Conservation (phyloP, 1,140 invertebrate genomes). For the Wiebesia pumilae region DNA sequence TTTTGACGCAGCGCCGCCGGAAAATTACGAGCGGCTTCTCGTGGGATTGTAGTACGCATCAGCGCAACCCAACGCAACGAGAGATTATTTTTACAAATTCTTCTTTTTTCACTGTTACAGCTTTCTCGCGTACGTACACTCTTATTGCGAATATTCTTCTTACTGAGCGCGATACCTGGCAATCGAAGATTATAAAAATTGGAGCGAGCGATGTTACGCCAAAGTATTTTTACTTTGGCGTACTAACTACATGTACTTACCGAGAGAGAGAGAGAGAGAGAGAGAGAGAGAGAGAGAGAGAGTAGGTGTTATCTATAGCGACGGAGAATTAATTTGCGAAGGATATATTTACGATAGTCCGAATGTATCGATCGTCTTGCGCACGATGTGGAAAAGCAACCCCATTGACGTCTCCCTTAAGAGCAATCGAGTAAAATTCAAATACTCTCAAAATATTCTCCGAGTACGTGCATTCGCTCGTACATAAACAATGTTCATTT, state of each 20-base stretch:
- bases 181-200: no score
- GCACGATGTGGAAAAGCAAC: not conserved
- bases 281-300: no score
- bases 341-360: no score
- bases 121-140: not conserved
- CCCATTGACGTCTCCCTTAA: not conserved
- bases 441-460: not conserved
- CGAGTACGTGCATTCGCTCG: not conserved
- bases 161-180: no score
- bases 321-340: not conserved
- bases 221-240: no score
- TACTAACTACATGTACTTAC: no score
- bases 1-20: not conserved
- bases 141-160: no score
- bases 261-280: no score
- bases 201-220: no score
- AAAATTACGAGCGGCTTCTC: not conserved
- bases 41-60: not conserved
- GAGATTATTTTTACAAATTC: not conserved
- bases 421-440: not conserved
- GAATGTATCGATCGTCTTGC: not conserved
- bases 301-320: not conserved
- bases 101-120: not conserved
- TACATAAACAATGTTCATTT: not conserved
- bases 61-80: not conserved